These are phyloP conservation scores for Tetramorium simillimum DNA, from an alignment of 1,140 invertebrate genomes.

Conservation along the genomic window DNA sequence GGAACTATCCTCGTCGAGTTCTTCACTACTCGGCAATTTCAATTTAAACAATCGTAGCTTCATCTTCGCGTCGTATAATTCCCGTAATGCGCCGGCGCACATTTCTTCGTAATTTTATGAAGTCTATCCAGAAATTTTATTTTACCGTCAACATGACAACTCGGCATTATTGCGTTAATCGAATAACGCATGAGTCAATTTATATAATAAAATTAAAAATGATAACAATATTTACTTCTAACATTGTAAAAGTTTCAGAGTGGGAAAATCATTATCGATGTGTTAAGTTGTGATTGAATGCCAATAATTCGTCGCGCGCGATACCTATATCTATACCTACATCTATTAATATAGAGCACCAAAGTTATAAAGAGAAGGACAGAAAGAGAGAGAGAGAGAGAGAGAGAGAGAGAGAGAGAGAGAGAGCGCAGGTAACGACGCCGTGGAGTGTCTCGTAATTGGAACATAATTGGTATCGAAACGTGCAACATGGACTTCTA, in stretches of 20 bases:
- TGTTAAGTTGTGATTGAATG: constrained; percentile 36
- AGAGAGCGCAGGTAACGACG: neutral
- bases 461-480: constrained; percentile 51
- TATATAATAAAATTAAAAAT: neutral
- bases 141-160: neutral
- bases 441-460: constrained; percentile 48
- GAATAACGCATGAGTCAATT: neutral
- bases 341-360: constrained; percentile 35
- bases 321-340: neutral
- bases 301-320: constrained; percentile 17
- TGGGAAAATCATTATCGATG: neutral
- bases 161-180: neutral
- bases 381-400: neutral
- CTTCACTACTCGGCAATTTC: constrained; percentile 47
- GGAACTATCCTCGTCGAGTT: constrained; percentile 35
- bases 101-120: constrained; percentile 22
- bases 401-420: neutral
- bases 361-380: neutral
- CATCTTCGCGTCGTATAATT: constrained; percentile 29
- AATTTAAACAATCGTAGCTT: constrained; percentile 53
- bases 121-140: neutral
- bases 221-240: neutral
- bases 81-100: neutral
- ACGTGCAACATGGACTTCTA: constrained; percentile 29
- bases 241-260: neutral